Conservation (phyloP, 2,797 vertebrate species). For the Furcifer pardalis region DNA sequence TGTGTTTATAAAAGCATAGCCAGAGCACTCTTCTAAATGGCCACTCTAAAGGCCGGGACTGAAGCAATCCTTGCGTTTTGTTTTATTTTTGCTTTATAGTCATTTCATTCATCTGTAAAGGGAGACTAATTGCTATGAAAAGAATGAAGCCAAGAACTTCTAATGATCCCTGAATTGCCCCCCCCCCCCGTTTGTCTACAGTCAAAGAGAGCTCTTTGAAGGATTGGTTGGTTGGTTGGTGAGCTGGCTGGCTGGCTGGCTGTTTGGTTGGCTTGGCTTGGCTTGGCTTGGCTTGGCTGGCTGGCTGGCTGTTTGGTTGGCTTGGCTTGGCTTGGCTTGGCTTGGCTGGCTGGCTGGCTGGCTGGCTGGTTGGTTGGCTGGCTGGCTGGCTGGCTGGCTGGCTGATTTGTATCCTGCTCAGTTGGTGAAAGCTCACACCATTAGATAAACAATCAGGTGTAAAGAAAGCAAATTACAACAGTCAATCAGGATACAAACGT, state of each 20-base stretch:
- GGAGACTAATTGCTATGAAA: constrained; percentile 57
- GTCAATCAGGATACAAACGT: too few species aligned
- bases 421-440: too few species aligned
- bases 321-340: too few species aligned
- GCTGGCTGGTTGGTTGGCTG: too few species aligned
- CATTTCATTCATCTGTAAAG: constrained; percentile 47
- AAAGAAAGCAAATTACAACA: too few species aligned
- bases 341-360: too few species aligned
- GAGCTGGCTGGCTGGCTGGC: too few species aligned
- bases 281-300: too few species aligned
- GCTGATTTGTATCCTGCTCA: too few species aligned
- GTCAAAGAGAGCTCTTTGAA: constrained; percentile 51
- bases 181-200: background rate
- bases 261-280: too few species aligned
- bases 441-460: too few species aligned
- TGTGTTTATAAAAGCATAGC: constrained; percentile 11
- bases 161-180: constrained; percentile 56
- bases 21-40: constrained; percentile 17
- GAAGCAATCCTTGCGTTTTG: background rate
- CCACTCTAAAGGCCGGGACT: background rate
- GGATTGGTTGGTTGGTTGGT: background rate
- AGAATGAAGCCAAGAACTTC: constrained; percentile 40
- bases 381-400: background rate
- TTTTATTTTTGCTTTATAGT: constrained; percentile 29
- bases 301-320: too few species aligned